Evolutionary conservation across 1,140 invertebrate genomes (phyloP).

Genomic region (Lepidurus packardi): DNA sequence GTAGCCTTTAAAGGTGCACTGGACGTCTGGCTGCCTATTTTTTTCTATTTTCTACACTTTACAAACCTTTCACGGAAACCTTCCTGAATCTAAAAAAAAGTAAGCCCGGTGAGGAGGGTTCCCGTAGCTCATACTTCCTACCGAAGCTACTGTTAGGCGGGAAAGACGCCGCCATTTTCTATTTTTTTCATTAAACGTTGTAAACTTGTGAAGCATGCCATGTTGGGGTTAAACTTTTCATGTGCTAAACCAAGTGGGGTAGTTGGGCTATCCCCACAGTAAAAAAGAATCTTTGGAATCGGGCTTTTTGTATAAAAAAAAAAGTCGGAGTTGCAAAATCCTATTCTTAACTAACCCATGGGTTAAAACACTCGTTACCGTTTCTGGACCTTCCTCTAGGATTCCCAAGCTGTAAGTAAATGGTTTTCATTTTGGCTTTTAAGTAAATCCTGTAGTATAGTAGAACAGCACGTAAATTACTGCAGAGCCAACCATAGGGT

Average conservation of each 20-base stretch:
- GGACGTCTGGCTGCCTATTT: conserved; percentile 20
- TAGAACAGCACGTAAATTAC: too few relatives aligned
- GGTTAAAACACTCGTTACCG: not conserved
- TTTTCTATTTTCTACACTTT: not conserved
- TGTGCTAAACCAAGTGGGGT: not conserved
- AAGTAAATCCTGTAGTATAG: not conserved
- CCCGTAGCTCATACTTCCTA: not conserved
- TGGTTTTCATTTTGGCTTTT: not conserved
- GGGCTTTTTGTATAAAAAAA: too few relatives aligned
- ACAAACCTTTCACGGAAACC: not conserved
- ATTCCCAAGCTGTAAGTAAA: conserved; percentile 7
- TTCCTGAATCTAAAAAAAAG: not conserved
- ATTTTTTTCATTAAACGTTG: not conserved
- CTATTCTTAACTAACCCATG: not conserved
- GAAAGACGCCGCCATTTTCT: not conserved
- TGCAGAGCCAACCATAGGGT: too few relatives aligned
- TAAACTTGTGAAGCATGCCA: not conserved
- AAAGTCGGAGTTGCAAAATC: not conserved
- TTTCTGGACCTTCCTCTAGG: conserved; percentile 13
- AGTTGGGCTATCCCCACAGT: too few relatives aligned
- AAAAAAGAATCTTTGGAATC: too few relatives aligned
- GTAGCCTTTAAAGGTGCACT: conserved; percentile 16
- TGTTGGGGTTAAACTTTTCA: not conserved
- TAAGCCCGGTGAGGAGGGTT: not conserved
- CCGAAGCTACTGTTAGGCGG: not conserved